phyloP scores from a whole-genome alignment of 1,140 invertebrate species.

The Popillia japonica region DNA sequence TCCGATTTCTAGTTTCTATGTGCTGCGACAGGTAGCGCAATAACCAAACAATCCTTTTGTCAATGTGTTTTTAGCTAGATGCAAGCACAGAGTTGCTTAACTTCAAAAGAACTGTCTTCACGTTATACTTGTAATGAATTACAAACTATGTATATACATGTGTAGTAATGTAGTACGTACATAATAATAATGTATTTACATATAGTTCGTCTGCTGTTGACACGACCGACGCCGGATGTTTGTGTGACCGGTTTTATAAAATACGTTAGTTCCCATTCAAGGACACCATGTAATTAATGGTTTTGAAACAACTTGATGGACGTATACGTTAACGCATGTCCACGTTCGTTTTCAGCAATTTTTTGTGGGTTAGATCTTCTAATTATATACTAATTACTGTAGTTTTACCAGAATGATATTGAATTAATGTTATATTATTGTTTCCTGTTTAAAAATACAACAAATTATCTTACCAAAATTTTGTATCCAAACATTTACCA shows the following conservation, averaged over 20 bases:
- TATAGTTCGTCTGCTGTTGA: slow-evolving; percentile 10
- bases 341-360: neutral
- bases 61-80: neutral
- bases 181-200: neutral
- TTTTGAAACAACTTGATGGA: neutral
- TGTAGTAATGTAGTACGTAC: neutral
- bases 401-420: neutral
- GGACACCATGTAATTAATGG: neutral
- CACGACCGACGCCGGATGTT: neutral
- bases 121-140: neutral
- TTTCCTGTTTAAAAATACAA: neutral
- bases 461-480: neutral
- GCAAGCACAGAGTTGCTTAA: neutral
- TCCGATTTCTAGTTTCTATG: neutral
- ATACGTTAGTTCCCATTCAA: neutral
- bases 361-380: neutral
- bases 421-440: neutral
- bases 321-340: neutral
- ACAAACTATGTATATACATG: neutral
- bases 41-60: neutral
- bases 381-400: neutral
- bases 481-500: neutral
- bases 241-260: slow-evolving; percentile 14
- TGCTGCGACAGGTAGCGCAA: neutral
- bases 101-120: neutral